Base-by-base conservation (phyloP, 2,888 invertebrate species). In the Phengaris arion region DNA sequence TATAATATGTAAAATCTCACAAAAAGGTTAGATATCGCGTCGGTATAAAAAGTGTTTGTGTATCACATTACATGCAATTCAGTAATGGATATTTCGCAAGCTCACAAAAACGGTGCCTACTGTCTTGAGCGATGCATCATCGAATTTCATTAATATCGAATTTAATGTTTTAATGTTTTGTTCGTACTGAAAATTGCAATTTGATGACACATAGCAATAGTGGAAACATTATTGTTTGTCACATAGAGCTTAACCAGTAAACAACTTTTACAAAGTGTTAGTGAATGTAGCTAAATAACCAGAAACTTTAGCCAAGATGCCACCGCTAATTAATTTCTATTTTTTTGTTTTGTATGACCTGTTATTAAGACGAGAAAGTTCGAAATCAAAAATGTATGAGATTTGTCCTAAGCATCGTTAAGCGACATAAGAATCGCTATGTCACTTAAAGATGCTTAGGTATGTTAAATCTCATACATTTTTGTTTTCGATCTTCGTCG, bases 51-150 rank as follows among this genome's bases (percentile, higher is more conserved):
- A 64, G 35, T 45, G 35, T 87, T 87, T 77, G 77, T 70, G 77
- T 64, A 35, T 64, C 80, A 78, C 77, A 79, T 79, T 79, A 78
- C 77, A 79, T 79, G 48, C 48, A 69, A 69, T n/a, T 15, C 82
- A 75, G 69, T 69, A 46, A 69, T 48, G 48, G n/a, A 69, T 69
- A 69, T 69, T 48, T 69, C 69, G 69, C 69, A 48, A 69, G 48
- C 48, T 48, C 46, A 48, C 70, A 74, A 70, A 74, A 54, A 64
- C 64, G 35, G 69, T 48, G 48, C 15, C 69, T 48, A 48, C 48
- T 69, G 15, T 69, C 69, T 48, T 69, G n/a, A 46, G n/a, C 13
- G n/a, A 69, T 48, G 69, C 15, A 69, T 69, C 48, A 69, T 69
- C 69, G 48, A 69, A 69, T 69, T 69, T 69, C 48, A 69, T 69